These are phyloP conservation scores for Halyomorpha halys DNA, from an alignment of 1,140 invertebrate species.

Conservation along the genomic window DNA sequence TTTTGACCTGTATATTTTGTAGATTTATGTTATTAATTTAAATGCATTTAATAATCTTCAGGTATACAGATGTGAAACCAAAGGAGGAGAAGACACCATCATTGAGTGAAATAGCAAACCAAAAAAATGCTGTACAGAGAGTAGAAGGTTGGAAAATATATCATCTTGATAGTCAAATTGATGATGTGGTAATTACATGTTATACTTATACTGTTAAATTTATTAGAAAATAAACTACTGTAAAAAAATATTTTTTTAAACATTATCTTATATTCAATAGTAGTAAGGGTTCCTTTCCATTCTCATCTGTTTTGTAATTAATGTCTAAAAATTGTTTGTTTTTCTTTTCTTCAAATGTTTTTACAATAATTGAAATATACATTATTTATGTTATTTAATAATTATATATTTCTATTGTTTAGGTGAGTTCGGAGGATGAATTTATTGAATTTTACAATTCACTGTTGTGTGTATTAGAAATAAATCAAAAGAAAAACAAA, in stretches of 20 bases:
- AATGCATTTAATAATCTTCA: conserved; percentile 26
- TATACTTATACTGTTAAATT: no score
- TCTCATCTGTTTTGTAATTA: no score
- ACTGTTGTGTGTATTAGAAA: conserved; percentile 54
- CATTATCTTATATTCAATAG: no score
- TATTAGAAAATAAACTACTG: no score
- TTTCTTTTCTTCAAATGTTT: no score
- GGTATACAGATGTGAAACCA: conserved; percentile 77
- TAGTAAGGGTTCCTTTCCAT: no score
- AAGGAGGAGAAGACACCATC: conserved; percentile 73
- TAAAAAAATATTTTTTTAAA: no score
- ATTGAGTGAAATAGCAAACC: conserved; percentile 79
- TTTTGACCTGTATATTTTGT: no score
- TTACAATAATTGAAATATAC: no score
- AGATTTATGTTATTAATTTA: not conserved
- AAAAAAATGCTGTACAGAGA: conserved; percentile 75
- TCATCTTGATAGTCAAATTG: conserved; percentile 84
- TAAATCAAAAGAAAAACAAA: conserved; percentile 44
- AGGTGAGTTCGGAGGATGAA: conserved; percentile 46
- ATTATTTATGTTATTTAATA: not conserved
- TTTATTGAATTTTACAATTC: conserved; percentile 52
- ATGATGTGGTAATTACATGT: conserved; percentile 63
- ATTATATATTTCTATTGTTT: conserved; percentile 23
- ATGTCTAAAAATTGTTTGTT: no score
- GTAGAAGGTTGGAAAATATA: conserved; percentile 93